These are phyloP conservation scores for Tachystola acroxantha DNA, from an alignment of 2,888 invertebrate species.

Conservation along the genomic window DNA sequence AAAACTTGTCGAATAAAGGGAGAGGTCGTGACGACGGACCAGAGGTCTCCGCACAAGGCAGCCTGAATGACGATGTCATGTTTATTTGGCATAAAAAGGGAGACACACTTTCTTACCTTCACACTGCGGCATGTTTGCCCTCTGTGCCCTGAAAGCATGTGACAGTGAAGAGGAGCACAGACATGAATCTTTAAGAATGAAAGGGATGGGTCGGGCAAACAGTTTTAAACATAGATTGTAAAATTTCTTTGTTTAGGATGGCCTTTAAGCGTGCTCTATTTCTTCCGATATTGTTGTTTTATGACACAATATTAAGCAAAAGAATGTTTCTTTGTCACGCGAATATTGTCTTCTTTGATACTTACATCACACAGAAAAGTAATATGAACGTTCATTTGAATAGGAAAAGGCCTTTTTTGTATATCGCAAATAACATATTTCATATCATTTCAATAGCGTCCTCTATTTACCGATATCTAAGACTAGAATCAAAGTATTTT, in stretches of 20 bases:
- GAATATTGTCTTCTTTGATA: not conserved
- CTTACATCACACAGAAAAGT: not conserved
- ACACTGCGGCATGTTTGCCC: slow-evolving; percentile 28
- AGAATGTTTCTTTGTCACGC: too few species aligned
- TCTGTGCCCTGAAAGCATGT: slow-evolving; percentile 40
- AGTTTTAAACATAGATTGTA: slow-evolving; percentile 27
- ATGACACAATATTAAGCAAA: too few species aligned
- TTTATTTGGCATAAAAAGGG: slow-evolving; percentile 69
- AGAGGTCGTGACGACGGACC: slow-evolving; percentile 44
- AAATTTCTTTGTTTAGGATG: slow-evolving; percentile 11
- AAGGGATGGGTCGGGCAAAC: slow-evolving; percentile 43
- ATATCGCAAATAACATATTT: not conserved
- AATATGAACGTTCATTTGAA: too few species aligned
- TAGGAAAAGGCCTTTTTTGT: not conserved
- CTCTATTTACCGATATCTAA: slow-evolving; percentile 1
- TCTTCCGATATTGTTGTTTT: too few species aligned
- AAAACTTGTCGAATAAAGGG: slow-evolving; percentile 60
- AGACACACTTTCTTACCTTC: slow-evolving; percentile 45
- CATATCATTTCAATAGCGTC: not conserved
- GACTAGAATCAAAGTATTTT: not conserved
- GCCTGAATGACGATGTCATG: slow-evolving; percentile 65
- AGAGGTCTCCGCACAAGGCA: slow-evolving; percentile 37
- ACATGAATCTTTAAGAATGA: slow-evolving; percentile 50
- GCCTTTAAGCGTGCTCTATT: too few species aligned
- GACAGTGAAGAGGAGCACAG: slow-evolving; percentile 46